Percentiles rank a stretch among this genome's conserved stretches.
phyloP scores from a whole-genome alignment of 35 echinoderm and acorn worm species.

The Eucidaris tribuloides region DNA sequence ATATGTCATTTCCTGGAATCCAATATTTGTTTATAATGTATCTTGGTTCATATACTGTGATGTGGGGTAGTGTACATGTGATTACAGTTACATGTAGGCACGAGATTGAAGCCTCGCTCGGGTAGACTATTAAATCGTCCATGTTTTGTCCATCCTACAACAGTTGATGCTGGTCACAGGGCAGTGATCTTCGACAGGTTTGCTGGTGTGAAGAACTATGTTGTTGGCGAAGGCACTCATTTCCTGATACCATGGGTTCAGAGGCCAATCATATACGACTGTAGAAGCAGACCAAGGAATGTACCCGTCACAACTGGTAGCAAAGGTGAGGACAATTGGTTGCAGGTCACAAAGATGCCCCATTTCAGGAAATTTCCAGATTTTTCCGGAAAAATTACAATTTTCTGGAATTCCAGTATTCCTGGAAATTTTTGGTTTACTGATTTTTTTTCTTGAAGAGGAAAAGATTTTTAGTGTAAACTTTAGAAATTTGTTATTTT shows the following conservation, averaged over 20 bases:
- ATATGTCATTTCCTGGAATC: background rate
- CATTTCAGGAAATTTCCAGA: too few species aligned
- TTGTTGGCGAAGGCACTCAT: slow-evolving; percentile 89
- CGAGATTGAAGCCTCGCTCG: background rate
- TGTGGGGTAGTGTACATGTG: background rate
- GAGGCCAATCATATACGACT: slow-evolving; percentile 93
- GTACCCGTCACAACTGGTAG: slow-evolving; percentile 82
- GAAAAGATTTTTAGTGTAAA: too few species aligned
- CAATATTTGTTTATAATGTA: background rate
- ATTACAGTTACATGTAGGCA: background rate
- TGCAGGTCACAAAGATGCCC: too few species aligned
- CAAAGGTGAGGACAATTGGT: slow-evolving; percentile 87
- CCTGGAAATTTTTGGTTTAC: too few species aligned
- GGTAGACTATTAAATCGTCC: background rate
- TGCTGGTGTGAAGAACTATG: slow-evolving; percentile 77
- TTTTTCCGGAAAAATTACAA: too few species aligned
- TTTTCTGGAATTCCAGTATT: too few species aligned
- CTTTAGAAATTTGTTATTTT: too few species aligned
- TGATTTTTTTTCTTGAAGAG: too few species aligned
- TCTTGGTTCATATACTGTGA: background rate
- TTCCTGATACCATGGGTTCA: slow-evolving; percentile 92
- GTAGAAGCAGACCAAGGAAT: slow-evolving; percentile 81
- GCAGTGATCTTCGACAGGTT: slow-evolving; percentile 97
- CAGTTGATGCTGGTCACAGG: slow-evolving; percentile 93
- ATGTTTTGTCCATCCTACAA: background rate